phyloP scores from a whole-genome alignment of 2,797 vertebrate genomes.

The Tragelaphus oryx region DNA sequence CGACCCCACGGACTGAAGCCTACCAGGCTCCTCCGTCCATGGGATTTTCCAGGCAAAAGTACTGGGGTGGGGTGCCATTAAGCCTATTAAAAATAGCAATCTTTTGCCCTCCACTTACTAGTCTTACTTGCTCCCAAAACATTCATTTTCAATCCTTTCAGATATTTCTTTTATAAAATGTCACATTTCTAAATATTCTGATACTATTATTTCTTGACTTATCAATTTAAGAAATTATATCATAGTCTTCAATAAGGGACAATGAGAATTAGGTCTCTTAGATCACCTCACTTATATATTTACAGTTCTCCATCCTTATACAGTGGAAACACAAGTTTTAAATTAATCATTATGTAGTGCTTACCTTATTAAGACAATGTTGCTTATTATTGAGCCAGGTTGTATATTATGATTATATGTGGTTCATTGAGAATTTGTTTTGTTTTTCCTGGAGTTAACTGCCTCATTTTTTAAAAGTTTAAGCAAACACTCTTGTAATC shows the following conservation, averaged over 20 bases:
- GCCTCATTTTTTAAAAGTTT: neutral
- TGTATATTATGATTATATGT: neutral
- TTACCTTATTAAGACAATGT: neutral
- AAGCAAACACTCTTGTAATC: neutral
- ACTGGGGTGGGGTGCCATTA: too few relatives aligned
- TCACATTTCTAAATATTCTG: neutral
- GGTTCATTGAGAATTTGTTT: neutral
- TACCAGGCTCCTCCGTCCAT: too few relatives aligned
- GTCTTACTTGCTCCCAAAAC: neutral
- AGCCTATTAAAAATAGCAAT: neutral
- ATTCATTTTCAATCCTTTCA: neutral
- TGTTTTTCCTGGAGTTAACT: neutral
- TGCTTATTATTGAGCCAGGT: neutral
- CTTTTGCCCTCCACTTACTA: neutral
- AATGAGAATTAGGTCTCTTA: neutral
- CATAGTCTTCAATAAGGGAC: neutral
- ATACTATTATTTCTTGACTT: neutral
- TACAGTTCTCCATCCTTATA: neutral
- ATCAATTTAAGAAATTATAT: slow-evolving; percentile 14
- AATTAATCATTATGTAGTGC: neutral
- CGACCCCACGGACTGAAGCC: too few relatives aligned
- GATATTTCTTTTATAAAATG: neutral
- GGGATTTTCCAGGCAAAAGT: too few relatives aligned
- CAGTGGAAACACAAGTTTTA: neutral
- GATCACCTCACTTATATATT: neutral